A percentile compares a stretch with the other conserved stretches of the same genome.
These are phyloP conservation scores for Lytechinus pictus DNA, from an alignment of 35 echinoderm and acorn worm genomes.

Conservation along the genomic window DNA sequence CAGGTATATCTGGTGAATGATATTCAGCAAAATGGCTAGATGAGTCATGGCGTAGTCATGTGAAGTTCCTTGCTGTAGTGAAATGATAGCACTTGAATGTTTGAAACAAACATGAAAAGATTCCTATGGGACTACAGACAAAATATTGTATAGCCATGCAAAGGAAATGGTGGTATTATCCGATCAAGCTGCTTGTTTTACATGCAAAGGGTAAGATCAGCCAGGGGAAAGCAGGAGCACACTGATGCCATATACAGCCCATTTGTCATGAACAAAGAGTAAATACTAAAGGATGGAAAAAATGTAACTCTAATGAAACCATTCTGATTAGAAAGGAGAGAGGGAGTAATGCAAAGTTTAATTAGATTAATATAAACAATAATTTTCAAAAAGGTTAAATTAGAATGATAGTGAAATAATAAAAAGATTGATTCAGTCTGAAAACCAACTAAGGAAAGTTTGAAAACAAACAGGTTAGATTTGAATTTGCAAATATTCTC, in stretches of 20 bases:
- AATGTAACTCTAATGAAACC: neutral
- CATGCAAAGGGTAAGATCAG: neutral
- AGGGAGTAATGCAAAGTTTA: neutral
- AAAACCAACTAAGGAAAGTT: neutral
- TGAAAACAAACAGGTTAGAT: neutral
- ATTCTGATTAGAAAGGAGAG: neutral
- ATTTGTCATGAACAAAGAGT: slow-evolving; percentile 6
- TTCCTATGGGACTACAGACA: neutral
- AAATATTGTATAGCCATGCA: neutral
- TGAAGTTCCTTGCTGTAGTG: neutral
- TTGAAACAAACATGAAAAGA: neutral
- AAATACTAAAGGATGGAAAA: neutral
- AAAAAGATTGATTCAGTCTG: neutral
- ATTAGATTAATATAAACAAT: neutral
- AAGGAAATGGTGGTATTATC: neutral
- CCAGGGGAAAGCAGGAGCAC: neutral
- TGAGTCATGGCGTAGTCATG: neutral
- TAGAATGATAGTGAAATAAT: neutral
- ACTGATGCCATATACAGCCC: neutral
- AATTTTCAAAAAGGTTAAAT: neutral
- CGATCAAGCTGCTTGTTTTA: neutral
- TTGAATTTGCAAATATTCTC: neutral
- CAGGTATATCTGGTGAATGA: neutral
- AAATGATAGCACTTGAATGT: neutral
- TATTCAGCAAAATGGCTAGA: neutral